Conservation (phyloP, 2,888 invertebrate genomes). For the Nomada goodeniana region DNA sequence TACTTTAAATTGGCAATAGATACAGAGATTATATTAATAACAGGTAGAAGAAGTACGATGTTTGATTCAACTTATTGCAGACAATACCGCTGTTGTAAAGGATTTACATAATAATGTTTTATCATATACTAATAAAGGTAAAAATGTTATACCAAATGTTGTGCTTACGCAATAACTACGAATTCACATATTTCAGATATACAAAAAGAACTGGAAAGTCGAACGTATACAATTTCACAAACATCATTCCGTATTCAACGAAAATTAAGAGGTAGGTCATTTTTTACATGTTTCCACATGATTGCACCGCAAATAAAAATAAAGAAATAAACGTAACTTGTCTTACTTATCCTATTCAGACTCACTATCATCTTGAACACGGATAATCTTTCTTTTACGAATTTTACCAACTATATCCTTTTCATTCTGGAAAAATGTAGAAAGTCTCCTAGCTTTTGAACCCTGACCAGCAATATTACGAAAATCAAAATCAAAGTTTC, state of each 20-base stretch:
- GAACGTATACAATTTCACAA: constrained; percentile 86
- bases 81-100: constrained; percentile 81
- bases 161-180: constrained; percentile 18
- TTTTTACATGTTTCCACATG: constrained; percentile 6
- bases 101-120: constrained; percentile 85
- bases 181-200: constrained; percentile 84
- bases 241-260: constrained; percentile 85
- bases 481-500: not conserved
- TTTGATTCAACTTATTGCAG: constrained; percentile 79
- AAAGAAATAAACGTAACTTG: constrained; percentile 28
- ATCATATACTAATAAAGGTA: constrained; percentile 81
- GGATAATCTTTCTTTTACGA: not conserved
- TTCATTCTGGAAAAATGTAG: constrained; percentile 16
- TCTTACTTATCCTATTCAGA: constrained; percentile 54
- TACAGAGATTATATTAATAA: constrained; percentile 41
- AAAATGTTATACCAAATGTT: constrained; percentile 44
- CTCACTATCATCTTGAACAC: constrained; percentile 39
- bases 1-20: constrained; percentile 44
- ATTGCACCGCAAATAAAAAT: constrained; percentile 36
- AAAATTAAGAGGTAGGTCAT: constrained; percentile 85
- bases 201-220: constrained; percentile 87
- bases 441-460: constrained; percentile 43
- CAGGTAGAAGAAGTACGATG: constrained; percentile 82
- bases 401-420: not conserved
- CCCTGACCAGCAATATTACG: not conserved